Conservation (phyloP, 2,888 invertebrate species). For the Pseudoips prasinana region DNA sequence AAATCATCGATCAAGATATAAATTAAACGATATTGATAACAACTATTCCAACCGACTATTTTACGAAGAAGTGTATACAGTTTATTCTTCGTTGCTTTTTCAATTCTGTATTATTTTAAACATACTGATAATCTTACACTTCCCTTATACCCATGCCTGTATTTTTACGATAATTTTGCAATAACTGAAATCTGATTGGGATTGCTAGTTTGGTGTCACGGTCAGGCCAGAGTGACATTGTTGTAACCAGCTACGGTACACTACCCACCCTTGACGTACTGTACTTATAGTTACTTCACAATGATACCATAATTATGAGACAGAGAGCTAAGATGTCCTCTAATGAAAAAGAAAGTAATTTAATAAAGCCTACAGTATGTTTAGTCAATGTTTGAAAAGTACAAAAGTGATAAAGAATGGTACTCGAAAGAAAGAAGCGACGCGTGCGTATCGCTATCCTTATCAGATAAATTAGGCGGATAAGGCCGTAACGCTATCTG, state of each 20-base stretch:
- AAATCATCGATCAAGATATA: constrained; percentile 23
- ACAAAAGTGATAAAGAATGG: constrained; percentile 11
- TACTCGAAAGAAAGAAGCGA: constrained; percentile 32
- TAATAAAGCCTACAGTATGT: no score
- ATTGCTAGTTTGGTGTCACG: constrained; percentile 46
- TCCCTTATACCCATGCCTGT: no score
- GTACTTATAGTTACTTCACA: constrained; percentile 1
- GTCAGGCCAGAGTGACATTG: constrained; percentile 44
- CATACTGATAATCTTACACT: no score
- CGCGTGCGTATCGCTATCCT: constrained; percentile 30
- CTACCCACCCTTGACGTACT: constrained; percentile 23
- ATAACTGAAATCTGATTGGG: constrained; percentile 46
- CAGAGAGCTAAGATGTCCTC: no score
- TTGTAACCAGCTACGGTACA: constrained; percentile 45
- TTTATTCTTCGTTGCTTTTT: no score
- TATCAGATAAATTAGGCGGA: constrained; percentile 66
- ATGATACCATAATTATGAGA: no score
- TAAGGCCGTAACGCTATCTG: constrained; percentile 61
- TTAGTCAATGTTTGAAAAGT: no score
- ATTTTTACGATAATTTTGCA: no score
- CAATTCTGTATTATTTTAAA: no score
- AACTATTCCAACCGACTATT: no score
- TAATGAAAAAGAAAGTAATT: no score
- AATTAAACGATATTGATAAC: constrained; percentile 34
- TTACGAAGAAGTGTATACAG: no score